Evolutionary conservation across 2,888 invertebrate species (phyloP).

Genomic region (Fragum fragum): DNA sequence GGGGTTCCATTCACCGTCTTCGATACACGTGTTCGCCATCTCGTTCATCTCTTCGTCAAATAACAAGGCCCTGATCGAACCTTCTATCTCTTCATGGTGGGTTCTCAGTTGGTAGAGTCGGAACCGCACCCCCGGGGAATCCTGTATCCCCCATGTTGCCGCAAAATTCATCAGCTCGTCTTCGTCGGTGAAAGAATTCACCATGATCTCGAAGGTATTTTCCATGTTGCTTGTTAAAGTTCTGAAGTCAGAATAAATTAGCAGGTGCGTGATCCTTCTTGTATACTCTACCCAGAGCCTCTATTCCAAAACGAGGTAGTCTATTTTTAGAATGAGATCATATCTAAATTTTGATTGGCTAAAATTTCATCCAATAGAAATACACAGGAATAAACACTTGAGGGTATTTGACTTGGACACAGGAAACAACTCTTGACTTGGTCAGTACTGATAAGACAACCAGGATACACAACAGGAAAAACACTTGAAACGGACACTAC

Average conservation of each 20-base stretch:
- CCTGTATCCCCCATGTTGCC: constrained; percentile 24
- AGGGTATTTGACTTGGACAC: too few species aligned
- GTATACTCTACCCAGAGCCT: constrained; percentile 28
- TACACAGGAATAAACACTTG: background rate
- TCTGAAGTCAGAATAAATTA: constrained; percentile 23
- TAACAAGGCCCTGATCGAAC: background rate
- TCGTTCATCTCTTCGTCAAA: constrained; percentile 26
- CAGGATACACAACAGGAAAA: background rate
- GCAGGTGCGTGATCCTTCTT: background rate
- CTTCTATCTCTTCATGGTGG: constrained; percentile 27
- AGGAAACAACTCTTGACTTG: too few species aligned
- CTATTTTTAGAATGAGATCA: constrained; percentile 1
- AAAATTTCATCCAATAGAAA: background rate
- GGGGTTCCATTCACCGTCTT: constrained; percentile 29
- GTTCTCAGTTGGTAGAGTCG: constrained; percentile 24
- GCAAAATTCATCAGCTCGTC: constrained; percentile 39
- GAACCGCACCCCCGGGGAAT: constrained; percentile 18
- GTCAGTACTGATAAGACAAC: background rate
- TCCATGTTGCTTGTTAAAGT: constrained; percentile 33
- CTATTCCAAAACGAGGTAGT: constrained; percentile 4
- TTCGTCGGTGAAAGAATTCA: constrained; percentile 29
- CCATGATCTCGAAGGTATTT: constrained; percentile 20
- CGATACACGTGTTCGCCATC: background rate
- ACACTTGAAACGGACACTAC: background rate
- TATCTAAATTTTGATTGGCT: constrained; percentile 10